Evolutionary conservation across 2,888 invertebrate genomes (phyloP).

Genomic region (Omphaloscelis lunosa): DNA sequence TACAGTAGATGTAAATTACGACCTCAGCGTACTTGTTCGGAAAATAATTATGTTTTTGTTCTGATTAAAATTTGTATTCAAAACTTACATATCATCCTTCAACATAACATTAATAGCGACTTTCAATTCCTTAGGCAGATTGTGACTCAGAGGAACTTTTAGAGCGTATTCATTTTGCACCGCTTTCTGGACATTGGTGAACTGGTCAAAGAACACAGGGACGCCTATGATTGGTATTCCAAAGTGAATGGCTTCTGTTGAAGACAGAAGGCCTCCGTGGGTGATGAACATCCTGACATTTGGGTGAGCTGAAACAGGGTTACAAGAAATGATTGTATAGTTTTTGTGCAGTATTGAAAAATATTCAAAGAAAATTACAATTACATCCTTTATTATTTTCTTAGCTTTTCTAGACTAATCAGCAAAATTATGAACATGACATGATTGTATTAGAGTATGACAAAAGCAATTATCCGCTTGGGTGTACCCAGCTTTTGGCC

Average conservation of each 20-base stretch:
- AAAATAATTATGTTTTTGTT: too few species aligned
- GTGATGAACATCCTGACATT: constrained; percentile 75
- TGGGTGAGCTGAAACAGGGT: constrained; percentile 73
- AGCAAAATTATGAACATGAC: not conserved
- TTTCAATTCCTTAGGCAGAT: constrained; percentile 71
- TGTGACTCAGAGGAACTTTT: constrained; percentile 70
- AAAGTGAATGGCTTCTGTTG: constrained; percentile 77
- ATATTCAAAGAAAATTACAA: not conserved
- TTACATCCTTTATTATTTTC: not conserved
- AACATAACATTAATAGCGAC: constrained; percentile 73
- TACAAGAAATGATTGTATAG: not conserved
- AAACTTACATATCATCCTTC: constrained; percentile 52
- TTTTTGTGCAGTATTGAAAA: not conserved
- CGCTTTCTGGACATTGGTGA: constrained; percentile 76
- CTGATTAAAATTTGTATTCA: not conserved
- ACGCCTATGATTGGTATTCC: constrained; percentile 78
- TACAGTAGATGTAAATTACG: not conserved
- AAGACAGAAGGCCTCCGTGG: constrained; percentile 78
- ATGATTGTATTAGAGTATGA: not conserved
- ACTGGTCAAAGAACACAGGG: constrained; percentile 79
- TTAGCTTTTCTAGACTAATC: not conserved
- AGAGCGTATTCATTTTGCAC: constrained; percentile 75
- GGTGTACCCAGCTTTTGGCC: too few species aligned
- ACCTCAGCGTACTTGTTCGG: not conserved
- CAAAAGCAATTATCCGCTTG: not conserved